Evolutionary conservation across 2,113 vertebrate genomes (phyloP).

Genomic region (Prionailurus viverrinus): DNA sequence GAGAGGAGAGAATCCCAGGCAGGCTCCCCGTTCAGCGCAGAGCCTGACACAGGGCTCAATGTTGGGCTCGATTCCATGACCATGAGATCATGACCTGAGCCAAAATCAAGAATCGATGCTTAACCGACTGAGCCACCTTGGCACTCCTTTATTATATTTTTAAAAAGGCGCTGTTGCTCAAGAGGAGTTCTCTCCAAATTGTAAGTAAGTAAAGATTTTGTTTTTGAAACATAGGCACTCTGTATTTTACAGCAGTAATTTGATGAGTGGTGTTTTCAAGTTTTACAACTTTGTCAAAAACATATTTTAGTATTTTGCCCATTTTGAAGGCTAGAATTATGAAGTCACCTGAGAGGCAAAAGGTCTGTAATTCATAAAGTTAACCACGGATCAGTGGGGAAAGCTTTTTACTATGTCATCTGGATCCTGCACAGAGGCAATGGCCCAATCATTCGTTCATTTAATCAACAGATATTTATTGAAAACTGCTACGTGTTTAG

Average conservation of each 20-base stretch:
- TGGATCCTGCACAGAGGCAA: background rate
- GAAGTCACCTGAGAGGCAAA: background rate
- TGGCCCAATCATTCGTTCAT: background rate
- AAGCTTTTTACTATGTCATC: background rate
- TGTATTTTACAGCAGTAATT: background rate
- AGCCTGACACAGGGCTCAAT: no score
- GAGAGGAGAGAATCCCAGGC: no score
- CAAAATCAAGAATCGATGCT: no score
- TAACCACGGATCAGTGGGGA: background rate
- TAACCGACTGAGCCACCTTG: no score
- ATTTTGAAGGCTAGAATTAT: background rate
- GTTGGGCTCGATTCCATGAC: no score
- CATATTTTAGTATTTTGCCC: background rate
- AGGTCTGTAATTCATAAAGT: background rate
- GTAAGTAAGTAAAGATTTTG: background rate
- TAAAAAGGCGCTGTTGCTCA: background rate
- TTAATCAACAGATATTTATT: background rate
- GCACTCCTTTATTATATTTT: background rate
- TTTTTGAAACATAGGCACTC: background rate
- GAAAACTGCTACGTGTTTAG: background rate
- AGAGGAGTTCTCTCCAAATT: background rate
- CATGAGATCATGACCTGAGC: no score
- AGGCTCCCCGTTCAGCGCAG: no score
- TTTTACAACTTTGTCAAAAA: background rate
- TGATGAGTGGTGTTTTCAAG: constrained; percentile 23